These are phyloP conservation scores for Palythoa caribaeorum DNA, from an alignment of 92 coral and sea anemone species.

Conservation along the genomic window DNA sequence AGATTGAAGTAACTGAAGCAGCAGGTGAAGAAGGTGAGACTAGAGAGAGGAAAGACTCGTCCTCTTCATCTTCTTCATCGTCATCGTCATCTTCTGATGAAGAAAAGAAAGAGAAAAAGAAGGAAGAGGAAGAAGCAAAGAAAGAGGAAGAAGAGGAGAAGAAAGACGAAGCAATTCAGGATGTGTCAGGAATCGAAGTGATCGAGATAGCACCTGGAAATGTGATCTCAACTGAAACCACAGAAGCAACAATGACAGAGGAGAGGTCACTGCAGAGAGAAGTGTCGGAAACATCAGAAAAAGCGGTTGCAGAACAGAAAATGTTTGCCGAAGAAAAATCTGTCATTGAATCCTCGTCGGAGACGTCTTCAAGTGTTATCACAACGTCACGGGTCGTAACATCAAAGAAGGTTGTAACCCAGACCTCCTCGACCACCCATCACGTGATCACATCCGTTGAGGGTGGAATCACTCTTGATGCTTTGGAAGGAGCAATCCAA, in stretches of 20 bases:
- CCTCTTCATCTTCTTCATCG: constrained; percentile 63
- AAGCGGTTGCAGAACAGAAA: constrained; percentile 67
- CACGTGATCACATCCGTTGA: constrained; percentile 71
- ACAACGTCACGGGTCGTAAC: constrained; percentile 81
- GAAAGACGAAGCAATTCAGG: constrained; percentile 42
- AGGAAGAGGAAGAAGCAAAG: constrained; percentile 54
- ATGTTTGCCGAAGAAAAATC: constrained; percentile 51
- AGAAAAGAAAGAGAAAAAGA: constrained; percentile 50
- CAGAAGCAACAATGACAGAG: constrained; percentile 14
- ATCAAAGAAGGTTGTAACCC: constrained; percentile 64
- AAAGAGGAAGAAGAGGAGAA: constrained; percentile 47
- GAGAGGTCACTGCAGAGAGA: constrained; percentile 32
- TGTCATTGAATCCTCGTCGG: constrained; percentile 59
- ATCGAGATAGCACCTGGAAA: constrained; percentile 31
- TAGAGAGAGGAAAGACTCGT: constrained; percentile 70
- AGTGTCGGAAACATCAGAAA: constrained; percentile 50
- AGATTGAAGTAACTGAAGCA: constrained; percentile 47
- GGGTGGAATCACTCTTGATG: constrained; percentile 69
- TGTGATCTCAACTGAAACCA: constrained; percentile 23
- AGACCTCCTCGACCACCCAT: constrained; percentile 74
- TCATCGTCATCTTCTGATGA: constrained; percentile 75
- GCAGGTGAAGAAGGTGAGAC: constrained; percentile 62
- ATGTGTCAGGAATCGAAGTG: constrained; percentile 57
- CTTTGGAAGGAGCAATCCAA: constrained; percentile 73
- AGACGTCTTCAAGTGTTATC: constrained; percentile 65